Conservation (phyloP, 2,113 vertebrate species). For the Nannospalax galili region DNA sequence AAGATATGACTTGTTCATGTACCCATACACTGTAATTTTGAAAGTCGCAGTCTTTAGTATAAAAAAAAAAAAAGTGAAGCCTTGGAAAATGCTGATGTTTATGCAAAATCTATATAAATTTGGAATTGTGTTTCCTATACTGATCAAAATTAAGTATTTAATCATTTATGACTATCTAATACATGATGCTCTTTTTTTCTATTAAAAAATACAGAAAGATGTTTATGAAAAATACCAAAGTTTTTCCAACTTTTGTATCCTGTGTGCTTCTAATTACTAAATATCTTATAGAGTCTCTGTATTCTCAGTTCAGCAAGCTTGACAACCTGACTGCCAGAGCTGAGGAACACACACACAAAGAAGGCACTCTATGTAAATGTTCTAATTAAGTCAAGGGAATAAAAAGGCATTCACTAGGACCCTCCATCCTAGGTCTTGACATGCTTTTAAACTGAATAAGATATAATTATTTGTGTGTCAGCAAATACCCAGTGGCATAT, state of each 20-base stretch:
- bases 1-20: neutral
- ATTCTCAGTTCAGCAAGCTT: slow-evolving; percentile 60
- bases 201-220: slow-evolving; percentile 29
- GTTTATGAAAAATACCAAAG: neutral
- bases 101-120: neutral
- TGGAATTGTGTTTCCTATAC: neutral
- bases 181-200: slow-evolving; percentile 50
- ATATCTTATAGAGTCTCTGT: neutral
- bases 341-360: slow-evolving; percentile 62
- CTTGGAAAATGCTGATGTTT: neutral
- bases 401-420: slow-evolving; percentile 76
- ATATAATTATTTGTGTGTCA: slow-evolving; percentile 73
- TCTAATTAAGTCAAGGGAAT: slow-evolving; percentile 78
- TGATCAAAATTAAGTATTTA: neutral
- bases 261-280: slow-evolving; percentile 50
- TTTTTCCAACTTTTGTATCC: slow-evolving; percentile 54
- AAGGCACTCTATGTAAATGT: slow-evolving; percentile 74
- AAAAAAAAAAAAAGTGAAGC: neutral
- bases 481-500: slow-evolving; percentile 64
- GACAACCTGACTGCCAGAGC: slow-evolving; percentile 41
- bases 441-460: slow-evolving; percentile 69
- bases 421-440: slow-evolving; percentile 13
- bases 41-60: neutral
- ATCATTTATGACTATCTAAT: neutral
- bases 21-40: neutral